A percentile compares a stretch with the other conserved stretches of the same genome.
Evolutionary conservation across 2,888 invertebrate genomes (phyloP).

Genomic region (Scaptomyza polygonia): DNA sequence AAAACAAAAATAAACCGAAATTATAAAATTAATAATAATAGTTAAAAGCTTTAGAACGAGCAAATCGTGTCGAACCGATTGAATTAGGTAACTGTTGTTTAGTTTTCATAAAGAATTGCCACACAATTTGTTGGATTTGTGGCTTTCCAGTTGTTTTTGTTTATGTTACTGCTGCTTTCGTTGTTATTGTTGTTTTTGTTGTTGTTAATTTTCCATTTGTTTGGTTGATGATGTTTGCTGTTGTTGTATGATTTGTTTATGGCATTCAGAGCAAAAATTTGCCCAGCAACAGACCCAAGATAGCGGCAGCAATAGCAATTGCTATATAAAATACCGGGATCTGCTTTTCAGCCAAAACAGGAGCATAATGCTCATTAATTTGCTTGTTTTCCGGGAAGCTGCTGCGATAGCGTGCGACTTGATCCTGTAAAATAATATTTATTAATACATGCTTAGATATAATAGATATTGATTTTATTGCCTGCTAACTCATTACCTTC

Average conservation of each 20-base stretch:
- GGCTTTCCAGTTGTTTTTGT: not conserved
- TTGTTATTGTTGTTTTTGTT: conserved; percentile 31
- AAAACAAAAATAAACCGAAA: not conserved
- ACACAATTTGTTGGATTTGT: conserved; percentile 20
- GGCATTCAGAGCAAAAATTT: conserved; percentile 92
- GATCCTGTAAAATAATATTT: conserved; percentile 85
- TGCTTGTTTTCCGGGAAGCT: conserved; percentile 82
- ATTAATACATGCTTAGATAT: conserved; percentile 69
- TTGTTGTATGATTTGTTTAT: conserved; percentile 50
- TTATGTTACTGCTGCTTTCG: conserved; percentile 26
- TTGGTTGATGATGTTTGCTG: conserved; percentile 29
- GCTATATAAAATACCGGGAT: conserved; percentile 88
- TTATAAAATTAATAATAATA: conserved; percentile 4
- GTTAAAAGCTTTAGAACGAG: conserved; percentile 16
- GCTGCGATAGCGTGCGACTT: conserved; percentile 87
- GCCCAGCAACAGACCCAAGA: conserved; percentile 91
- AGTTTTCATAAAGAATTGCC: conserved; percentile 9
- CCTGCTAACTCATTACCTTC: conserved; percentile 85
- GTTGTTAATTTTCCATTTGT: conserved; percentile 11
- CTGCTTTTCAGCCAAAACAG: conserved; percentile 86
- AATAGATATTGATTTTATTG: too few relatives aligned
- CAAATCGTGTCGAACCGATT: conserved; percentile 29
- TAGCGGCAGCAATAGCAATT: conserved; percentile 88
- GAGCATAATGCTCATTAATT: conserved; percentile 86
- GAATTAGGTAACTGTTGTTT: conserved; percentile 6